Evolutionary conservation across 2,888 invertebrate species (phyloP).

Genomic region (Periphyllus acericola): DNA sequence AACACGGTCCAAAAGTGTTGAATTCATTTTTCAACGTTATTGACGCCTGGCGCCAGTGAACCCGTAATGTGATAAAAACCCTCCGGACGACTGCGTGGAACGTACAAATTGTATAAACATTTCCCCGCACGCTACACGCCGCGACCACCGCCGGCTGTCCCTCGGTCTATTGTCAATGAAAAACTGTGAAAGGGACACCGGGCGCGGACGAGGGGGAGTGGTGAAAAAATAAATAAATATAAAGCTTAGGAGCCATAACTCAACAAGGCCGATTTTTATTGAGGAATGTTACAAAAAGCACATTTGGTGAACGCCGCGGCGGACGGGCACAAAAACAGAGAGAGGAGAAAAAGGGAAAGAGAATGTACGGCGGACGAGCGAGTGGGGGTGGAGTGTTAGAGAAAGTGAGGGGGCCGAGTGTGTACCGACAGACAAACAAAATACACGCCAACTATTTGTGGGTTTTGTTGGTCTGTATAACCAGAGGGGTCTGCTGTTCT

Average conservation of each 20-base stretch:
- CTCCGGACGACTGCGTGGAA: slow-evolving; percentile 55
- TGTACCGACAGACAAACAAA: slow-evolving; percentile 30
- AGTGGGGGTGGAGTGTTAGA: not conserved
- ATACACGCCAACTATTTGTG: slow-evolving; percentile 39
- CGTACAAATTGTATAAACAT: slow-evolving; percentile 61
- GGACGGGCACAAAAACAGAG: not conserved
- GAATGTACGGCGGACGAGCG: not conserved
- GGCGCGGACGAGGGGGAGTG: not conserved
- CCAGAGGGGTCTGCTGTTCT: not conserved
- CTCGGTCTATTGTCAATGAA: slow-evolving; percentile 29
- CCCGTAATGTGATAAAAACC: slow-evolving; percentile 61
- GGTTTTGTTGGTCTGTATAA: slow-evolving; percentile 34
- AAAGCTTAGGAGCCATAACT: slow-evolving; percentile 57
- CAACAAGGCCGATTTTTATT: slow-evolving; percentile 56
- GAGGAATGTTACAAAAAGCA: slow-evolving; percentile 51
- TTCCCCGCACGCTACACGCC: slow-evolving; percentile 10
- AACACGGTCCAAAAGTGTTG: slow-evolving; percentile 61
- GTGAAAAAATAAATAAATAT: slow-evolving; percentile 8
- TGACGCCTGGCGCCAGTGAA: slow-evolving; percentile 61
- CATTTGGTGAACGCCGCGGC: not conserved
- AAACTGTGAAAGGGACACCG: slow-evolving; percentile 2
- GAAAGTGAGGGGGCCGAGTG: not conserved
- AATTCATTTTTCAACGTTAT: slow-evolving; percentile 62
- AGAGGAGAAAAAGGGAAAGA: not conserved
- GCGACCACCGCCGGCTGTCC: not conserved